Evolutionary conservation across 2,888 invertebrate species (phyloP).

Genomic region (Lampropteryx suffumata): DNA sequence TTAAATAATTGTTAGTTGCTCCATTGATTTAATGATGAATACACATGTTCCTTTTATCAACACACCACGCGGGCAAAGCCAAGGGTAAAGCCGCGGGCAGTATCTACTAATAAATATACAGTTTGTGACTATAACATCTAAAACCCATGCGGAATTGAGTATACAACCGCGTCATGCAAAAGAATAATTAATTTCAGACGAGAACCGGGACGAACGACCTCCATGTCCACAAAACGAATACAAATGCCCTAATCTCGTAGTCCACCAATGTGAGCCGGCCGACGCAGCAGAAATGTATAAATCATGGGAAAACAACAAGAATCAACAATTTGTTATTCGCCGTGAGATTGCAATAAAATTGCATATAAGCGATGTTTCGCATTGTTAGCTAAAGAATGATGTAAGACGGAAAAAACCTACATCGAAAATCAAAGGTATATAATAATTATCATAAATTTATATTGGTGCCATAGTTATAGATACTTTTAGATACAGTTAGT

Average conservation of each 20-base stretch:
- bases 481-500: slow-evolving; percentile 3
- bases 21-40: too few relatives aligned
- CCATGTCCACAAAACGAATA: slow-evolving; percentile 68
- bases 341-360: slow-evolving; percentile 43
- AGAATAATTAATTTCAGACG: slow-evolving; percentile 63
- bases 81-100: too few relatives aligned
- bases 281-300: slow-evolving; percentile 50
- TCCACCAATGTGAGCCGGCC: slow-evolving; percentile 50
- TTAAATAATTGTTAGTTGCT: too few relatives aligned
- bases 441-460: too few relatives aligned
- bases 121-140: slow-evolving; percentile 10
- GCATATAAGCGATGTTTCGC: slow-evolving; percentile 30
- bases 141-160: slow-evolving; percentile 66
- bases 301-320: slow-evolving; percentile 51
- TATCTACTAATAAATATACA: too few relatives aligned
- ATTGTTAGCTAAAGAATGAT: slow-evolving; percentile 24
- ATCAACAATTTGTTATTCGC: slow-evolving; percentile 45
- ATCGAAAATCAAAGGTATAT: slow-evolving; percentile 22
- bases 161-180: slow-evolving; percentile 60
- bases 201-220: slow-evolving; percentile 82
- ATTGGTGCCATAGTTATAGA: too few relatives aligned
- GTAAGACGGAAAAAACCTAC: slow-evolving; percentile 23
- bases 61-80: too few relatives aligned
- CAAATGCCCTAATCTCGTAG: slow-evolving; percentile 61
- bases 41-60: too few relatives aligned